Base-by-base conservation (phyloP, 1,140 invertebrate genomes). In the Bombus huntii region DNA sequence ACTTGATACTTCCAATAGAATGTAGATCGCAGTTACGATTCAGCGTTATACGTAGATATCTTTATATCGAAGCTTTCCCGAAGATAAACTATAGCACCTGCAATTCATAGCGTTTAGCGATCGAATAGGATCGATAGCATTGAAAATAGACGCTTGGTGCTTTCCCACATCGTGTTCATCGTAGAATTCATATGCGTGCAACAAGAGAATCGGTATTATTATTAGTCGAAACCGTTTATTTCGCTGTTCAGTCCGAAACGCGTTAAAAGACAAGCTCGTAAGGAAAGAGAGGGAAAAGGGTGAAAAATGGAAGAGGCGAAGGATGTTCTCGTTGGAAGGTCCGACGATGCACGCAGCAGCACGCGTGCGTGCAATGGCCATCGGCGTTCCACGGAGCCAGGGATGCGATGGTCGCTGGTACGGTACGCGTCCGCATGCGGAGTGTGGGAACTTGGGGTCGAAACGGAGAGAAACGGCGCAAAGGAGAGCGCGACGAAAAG, bases 381-480 rank as follows among this genome's bases (percentile, higher is more conserved):
- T 76, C 72, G 59, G 39, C 39, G 65, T 44, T 62, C 4, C 39
- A 34, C 39, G 47, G 31, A 28, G 57, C 47, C 70, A 34, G 42
- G 42, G 71, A 75, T 75, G 81, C 76, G 62, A 73, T 73, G 65
- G 74, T 85, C 81, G 75, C 75, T 70, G 74, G 80, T 86, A 83
- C 75, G 74, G 80, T 86, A 83, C 81, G 68, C 74, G 85, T 87
- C 66, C 59, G 65, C 79, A 81, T 79, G 78, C 85, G 79, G 87
- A 91, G 85, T 92, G 89, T 91, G 89, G 86, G 87, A 91, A 91
- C 84, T 80, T 85, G 83, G 72, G 82, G 86, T 88, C 88, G 89
- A 72, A 68, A 78, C 31, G 70, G 39, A 78, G 75, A 70, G 47
- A 87, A 71, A 70, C 85, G 39, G 57, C 66, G 72, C 57, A 59